Conservation (phyloP, 2,797 vertebrate genomes). For the Agapornis canus region DNA sequence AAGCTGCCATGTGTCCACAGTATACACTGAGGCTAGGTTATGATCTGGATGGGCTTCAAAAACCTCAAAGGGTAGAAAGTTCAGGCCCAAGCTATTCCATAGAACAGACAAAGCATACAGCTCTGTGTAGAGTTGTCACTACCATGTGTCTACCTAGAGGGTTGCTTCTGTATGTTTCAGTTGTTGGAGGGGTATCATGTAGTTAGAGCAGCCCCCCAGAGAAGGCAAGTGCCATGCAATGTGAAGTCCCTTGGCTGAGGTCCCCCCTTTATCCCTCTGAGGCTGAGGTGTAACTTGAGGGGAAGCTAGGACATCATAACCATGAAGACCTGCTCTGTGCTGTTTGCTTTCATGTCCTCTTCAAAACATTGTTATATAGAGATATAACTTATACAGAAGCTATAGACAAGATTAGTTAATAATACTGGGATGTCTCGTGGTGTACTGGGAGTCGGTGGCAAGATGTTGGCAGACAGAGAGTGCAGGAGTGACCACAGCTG, state of each 20-base stretch:
- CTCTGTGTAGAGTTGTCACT: neutral
- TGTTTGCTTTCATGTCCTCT: neutral
- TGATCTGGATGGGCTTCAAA: neutral
- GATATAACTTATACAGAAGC: neutral
- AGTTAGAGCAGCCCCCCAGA: neutral
- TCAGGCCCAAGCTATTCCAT: neutral
- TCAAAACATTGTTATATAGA: fast-evolving
- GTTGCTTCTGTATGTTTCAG: neutral
- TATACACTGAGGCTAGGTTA: neutral
- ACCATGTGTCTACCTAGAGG: neutral
- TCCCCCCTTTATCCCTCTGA: neutral
- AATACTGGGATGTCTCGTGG: neutral
- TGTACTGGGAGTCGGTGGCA: neutral
- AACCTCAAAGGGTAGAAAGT: neutral
- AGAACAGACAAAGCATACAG: neutral
- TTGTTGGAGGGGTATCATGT: neutral
- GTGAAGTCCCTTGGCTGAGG: neutral
- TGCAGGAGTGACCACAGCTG: neutral
- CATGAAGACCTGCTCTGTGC: fast-evolving
- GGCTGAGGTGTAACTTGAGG: neutral
- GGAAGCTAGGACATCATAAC: neutral
- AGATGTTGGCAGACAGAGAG: neutral
- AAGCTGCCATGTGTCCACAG: neutral
- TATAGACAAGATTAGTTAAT: neutral
- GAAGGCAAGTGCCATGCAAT: neutral